Base-by-base conservation (phyloP, 2,113 vertebrate species). In the Oceanites oceanicus region DNA sequence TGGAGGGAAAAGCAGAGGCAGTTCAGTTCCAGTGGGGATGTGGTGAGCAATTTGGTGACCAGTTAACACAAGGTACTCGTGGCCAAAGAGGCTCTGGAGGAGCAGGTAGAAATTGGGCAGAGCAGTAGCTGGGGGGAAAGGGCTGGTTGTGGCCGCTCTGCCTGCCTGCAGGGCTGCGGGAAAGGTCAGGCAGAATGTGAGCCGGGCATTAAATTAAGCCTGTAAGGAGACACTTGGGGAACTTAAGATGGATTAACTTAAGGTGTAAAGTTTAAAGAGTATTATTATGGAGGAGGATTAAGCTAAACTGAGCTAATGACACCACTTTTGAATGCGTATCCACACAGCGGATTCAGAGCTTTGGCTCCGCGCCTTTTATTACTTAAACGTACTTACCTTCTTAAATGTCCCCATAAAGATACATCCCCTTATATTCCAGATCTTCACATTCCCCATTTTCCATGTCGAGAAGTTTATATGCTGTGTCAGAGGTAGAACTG, bases 261-360 rank as follows among this genome's bases (percentile, higher is more conserved):
- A 95, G 95, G 94, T 96, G 90, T 93, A 93, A 95, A 97, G 88
- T 96, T 96, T 90, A 93, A 95, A 93, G 88, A 11, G 0, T 71
- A 56, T 96, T 96, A 93, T 94, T 86, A 74, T 61, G 95, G 77
- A 92, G 90, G 79, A 94, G 86, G 95, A 96, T 96, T 97, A 97
- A 89, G 68, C 92, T 95, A 23, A 94, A 92, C 75, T 68, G 94
- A 93, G 92, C 92, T 94, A 95, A 93, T 95, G 94, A 95, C 88
- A 92, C 95, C 50, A 8, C 90, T 92, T 67, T 20, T 93, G 96
- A 90, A 86, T 67, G 79, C 1, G 0, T n/a, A 59, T 78, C 62
- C 82, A 71, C 66, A 8, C 9, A 58, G 82, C 0, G 0, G 71
- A 86, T 90, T 86, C 88, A 74, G 90, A 71, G 90, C 85, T 94